Percentiles rank a stretch among this genome's conserved stretches.
Evolutionary conservation across 2,888 invertebrate species (phyloP).

Genomic region (Lochmaea crataegi): DNA sequence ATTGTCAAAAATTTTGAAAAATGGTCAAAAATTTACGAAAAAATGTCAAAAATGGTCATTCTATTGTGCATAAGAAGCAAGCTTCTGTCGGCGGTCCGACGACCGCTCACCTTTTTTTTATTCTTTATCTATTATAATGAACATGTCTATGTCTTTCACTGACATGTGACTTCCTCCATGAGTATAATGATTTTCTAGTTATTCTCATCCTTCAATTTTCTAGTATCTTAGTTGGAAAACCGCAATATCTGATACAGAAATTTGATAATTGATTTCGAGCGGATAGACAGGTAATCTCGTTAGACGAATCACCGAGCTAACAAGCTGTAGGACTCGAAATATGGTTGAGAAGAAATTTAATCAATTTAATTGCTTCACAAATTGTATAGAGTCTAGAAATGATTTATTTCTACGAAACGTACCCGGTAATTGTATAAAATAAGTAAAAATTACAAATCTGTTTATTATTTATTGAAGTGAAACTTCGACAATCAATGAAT

Average conservation of each 20-base stretch:
- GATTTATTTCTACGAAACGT: not conserved
- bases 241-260: constrained; percentile 36
- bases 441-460: too few relatives aligned
- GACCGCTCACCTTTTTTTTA: too few relatives aligned
- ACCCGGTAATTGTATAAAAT: not conserved
- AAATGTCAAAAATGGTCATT: too few relatives aligned
- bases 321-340: constrained; percentile 25
- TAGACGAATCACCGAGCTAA: constrained; percentile 34
- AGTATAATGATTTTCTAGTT: not conserved
- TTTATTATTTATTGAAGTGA: too few relatives aligned
- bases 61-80: too few relatives aligned
- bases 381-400: not conserved
- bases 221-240: constrained; percentile 21
- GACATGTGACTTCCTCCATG: not conserved
- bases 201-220: not conserved
- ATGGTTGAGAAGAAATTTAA: constrained; percentile 12
- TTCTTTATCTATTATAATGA: too few relatives aligned
- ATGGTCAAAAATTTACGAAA: too few relatives aligned
- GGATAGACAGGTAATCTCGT: constrained; percentile 38
- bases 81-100: too few relatives aligned
- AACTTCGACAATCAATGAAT: too few relatives aligned
- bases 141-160: not conserved
- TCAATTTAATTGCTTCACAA: constrained; percentile 14
- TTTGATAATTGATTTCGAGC: constrained; percentile 44
- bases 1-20: too few relatives aligned